phyloP scores from a whole-genome alignment of 2,113 vertebrate species.

The Aspiorhynchus laticeps region DNA sequence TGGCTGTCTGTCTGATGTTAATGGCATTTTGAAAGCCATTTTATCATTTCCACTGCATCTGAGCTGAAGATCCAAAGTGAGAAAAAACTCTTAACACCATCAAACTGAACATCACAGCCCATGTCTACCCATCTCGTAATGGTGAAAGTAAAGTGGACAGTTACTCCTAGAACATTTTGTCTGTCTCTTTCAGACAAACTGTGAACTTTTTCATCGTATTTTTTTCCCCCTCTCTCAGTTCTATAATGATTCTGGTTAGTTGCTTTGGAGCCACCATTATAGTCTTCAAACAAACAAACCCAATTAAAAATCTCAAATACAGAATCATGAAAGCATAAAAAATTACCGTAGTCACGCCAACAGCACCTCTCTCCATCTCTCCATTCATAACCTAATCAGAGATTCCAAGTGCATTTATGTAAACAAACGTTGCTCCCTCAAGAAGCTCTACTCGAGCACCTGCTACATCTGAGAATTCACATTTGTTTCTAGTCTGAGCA shows the following conservation, averaged over 20 bases:
- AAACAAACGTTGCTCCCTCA: background rate
- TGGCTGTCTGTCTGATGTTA: conserved; percentile 36
- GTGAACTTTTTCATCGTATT: background rate
- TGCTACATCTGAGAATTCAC: conserved; percentile 17
- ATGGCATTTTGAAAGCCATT: conserved; percentile 39
- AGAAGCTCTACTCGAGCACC: background rate
- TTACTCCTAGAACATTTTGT: conserved; percentile 16
- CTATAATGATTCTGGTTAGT: background rate
- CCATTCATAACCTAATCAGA: conserved; percentile 22
- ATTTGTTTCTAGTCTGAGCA: conserved; percentile 22
- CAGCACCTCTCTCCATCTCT: conserved; percentile 5
- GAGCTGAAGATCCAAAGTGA: background rate
- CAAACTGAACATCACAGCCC: conserved; percentile 2
- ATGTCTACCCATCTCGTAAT: conserved; percentile 4
- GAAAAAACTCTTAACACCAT: conserved; percentile 33
- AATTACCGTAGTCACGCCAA: background rate
- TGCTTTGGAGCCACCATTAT: background rate
- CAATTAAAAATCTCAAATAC: conserved; percentile 4
- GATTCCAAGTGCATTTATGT: background rate
- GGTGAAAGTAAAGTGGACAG: conserved; percentile 16
- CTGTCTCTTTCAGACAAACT: background rate
- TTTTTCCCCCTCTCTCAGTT: background rate
- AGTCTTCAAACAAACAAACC: background rate
- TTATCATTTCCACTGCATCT: conserved; percentile 33
- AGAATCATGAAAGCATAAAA: background rate